phyloP scores from a whole-genome alignment of 2,888 invertebrate species.

The Smittia sp. region DNA sequence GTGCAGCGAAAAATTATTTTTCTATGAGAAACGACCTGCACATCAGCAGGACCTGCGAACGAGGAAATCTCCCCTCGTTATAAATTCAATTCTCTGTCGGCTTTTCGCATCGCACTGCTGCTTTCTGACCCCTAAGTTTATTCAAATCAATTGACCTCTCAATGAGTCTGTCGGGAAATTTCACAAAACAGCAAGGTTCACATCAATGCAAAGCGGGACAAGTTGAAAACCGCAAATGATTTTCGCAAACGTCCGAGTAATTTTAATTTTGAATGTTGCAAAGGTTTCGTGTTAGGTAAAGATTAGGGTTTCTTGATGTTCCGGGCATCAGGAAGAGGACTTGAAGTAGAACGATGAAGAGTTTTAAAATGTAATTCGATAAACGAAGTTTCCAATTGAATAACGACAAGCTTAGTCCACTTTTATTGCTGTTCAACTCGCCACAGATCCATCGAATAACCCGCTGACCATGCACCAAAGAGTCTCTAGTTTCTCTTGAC shows the following conservation, averaged over 20 bases:
- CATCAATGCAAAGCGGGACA: not conserved
- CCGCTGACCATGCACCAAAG: too few species aligned
- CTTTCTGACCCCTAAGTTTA: slow-evolving; percentile 26
- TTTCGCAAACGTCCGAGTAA: not conserved
- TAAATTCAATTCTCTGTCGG: slow-evolving; percentile 23
- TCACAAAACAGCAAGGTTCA: slow-evolving; percentile 8
- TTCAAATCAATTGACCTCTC: slow-evolving; percentile 41
- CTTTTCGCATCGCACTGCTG: not conserved
- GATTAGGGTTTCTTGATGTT: too few species aligned
- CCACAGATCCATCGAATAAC: too few species aligned
- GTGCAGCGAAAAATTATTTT: slow-evolving; percentile 19
- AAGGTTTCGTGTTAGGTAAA: not conserved
- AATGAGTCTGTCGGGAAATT: not conserved
- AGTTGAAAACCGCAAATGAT: slow-evolving; percentile 18
- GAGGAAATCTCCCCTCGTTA: slow-evolving; percentile 35
- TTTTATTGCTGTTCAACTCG: too few species aligned
- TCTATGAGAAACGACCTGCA: slow-evolving; percentile 25
- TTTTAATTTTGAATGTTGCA: not conserved
- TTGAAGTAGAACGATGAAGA: not conserved
- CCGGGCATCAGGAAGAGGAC: too few species aligned
- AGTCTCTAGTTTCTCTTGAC: too few species aligned
- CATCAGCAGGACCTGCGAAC: slow-evolving; percentile 39
- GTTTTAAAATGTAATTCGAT: not conserved
- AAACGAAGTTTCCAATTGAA: too few species aligned
- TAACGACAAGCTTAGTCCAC: too few species aligned